A percentile compares a stretch with the other conserved stretches of the same genome.
Evolutionary conservation across 1,140 invertebrate genomes (phyloP).

Genomic region (Delia radicum): DNA sequence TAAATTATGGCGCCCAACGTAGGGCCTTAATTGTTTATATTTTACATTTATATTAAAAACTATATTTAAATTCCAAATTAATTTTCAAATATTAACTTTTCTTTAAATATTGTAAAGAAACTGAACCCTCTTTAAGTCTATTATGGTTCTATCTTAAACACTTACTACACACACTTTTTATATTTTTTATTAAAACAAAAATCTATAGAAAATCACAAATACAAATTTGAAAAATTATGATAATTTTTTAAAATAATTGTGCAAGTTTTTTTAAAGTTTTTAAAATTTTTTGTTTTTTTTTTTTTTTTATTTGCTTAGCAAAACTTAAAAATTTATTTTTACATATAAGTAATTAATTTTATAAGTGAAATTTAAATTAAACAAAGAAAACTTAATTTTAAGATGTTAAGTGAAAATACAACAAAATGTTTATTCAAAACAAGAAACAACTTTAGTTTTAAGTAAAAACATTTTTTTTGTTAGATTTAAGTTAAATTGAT

Average conservation of each 20-base stretch:
- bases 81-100: too few relatives aligned
- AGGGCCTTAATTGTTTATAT: too few relatives aligned
- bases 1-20: too few relatives aligned
- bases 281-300: neutral
- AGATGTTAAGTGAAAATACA: constrained; percentile 12
- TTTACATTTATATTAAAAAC: too few relatives aligned
- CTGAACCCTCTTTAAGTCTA: too few relatives aligned
- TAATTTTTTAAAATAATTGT: neutral
- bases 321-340: neutral
- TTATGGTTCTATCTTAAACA: too few relatives aligned
- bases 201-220: neutral
- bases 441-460: neutral
- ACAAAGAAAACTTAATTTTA: neutral
- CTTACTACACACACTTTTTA: too few relatives aligned
- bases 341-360: neutral
- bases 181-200: neutral
- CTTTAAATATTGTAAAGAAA: too few relatives aligned
- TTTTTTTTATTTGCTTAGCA: neutral
- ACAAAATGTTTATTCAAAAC: neutral
- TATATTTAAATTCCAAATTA: too few relatives aligned
- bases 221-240: neutral
- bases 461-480: neutral
- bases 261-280: neutral
- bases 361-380: neutral
- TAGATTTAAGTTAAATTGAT: neutral